Evolutionary conservation across 2,113 vertebrate genomes (phyloP).

Genomic region (Ptychochromis oligacanthus): DNA sequence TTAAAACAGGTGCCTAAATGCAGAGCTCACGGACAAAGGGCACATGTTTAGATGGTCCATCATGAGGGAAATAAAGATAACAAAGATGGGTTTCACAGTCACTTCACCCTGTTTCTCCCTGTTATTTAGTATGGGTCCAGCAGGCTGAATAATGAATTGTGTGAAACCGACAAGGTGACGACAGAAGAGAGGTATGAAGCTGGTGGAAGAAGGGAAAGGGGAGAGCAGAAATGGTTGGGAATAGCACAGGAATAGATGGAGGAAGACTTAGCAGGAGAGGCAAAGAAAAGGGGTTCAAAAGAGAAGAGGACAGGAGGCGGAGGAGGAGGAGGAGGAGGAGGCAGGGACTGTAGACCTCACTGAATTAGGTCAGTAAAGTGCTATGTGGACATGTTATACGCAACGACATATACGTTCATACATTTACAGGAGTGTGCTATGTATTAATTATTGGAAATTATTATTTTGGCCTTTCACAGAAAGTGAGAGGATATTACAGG

Average conservation of each 20-base stretch:
- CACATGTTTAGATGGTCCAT: no score
- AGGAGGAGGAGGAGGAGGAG: constrained; percentile 24
- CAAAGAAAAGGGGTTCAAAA: constrained; percentile 9
- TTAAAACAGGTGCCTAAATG: background rate
- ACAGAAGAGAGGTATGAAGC: constrained; percentile 27
- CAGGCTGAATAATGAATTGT: background rate
- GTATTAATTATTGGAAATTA: background rate
- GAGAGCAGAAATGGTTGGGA: background rate
- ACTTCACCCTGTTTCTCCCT: background rate
- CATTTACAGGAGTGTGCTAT: background rate
- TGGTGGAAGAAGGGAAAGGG: background rate
- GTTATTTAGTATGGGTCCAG: no score
- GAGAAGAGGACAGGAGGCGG: background rate
- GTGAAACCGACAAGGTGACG: constrained; percentile 55
- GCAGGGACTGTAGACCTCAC: constrained; percentile 47
- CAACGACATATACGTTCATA: background rate
- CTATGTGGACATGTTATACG: constrained; percentile 12
- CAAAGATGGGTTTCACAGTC: background rate
- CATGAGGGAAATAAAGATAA: background rate
- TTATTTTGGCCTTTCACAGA: background rate
- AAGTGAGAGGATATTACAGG: constrained; percentile 1
- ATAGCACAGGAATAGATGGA: background rate
- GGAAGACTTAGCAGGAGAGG: constrained; percentile 10
- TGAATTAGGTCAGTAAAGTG: constrained; percentile 54
- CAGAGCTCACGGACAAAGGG: background rate